phyloP scores from a whole-genome alignment of 2,888 invertebrate species.

The Papilio demoleus region DNA sequence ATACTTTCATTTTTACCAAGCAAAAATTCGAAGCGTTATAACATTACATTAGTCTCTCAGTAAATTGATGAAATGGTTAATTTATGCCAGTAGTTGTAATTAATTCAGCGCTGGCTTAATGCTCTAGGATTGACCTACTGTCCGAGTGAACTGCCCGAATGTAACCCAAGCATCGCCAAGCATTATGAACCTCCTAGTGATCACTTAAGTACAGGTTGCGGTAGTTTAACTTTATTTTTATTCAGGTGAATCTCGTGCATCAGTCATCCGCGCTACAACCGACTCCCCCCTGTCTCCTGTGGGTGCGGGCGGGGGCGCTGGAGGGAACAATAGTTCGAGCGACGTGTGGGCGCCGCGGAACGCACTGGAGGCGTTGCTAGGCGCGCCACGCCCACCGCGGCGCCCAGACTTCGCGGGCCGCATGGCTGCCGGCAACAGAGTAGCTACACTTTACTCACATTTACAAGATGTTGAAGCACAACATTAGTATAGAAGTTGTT shows the following conservation, averaged over 20 bases:
- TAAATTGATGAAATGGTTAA: no score
- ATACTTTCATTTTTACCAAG: no score
- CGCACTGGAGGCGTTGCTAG: slow-evolving; percentile 80
- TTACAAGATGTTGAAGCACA: slow-evolving; percentile 76
- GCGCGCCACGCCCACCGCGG: slow-evolving; percentile 78
- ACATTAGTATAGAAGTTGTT: slow-evolving; percentile 54
- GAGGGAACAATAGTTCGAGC: slow-evolving; percentile 43
- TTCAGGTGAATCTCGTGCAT: slow-evolving; percentile 70
- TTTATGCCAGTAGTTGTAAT: no score
- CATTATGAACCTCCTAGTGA: no score
- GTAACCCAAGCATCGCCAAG: no score
- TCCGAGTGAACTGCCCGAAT: no score
- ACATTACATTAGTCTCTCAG: no score
- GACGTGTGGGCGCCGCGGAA: slow-evolving; percentile 78
- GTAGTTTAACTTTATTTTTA: no score
- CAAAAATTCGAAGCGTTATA: no score
- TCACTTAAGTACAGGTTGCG: no score
- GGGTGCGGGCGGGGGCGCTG: slow-evolving; percentile 73
- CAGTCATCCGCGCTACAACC: slow-evolving; percentile 87
- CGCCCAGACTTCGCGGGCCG: slow-evolving; percentile 85
- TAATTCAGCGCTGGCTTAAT: no score
- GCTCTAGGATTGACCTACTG: no score
- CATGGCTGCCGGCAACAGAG: slow-evolving; percentile 85
- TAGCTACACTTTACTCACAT: slow-evolving; percentile 90
- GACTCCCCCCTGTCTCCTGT: slow-evolving; percentile 94